Percentiles rank a stretch among this genome's conserved stretches.
Conservation (phyloP, 2,113 vertebrate species). For the Hemiprocne comata region DNA sequence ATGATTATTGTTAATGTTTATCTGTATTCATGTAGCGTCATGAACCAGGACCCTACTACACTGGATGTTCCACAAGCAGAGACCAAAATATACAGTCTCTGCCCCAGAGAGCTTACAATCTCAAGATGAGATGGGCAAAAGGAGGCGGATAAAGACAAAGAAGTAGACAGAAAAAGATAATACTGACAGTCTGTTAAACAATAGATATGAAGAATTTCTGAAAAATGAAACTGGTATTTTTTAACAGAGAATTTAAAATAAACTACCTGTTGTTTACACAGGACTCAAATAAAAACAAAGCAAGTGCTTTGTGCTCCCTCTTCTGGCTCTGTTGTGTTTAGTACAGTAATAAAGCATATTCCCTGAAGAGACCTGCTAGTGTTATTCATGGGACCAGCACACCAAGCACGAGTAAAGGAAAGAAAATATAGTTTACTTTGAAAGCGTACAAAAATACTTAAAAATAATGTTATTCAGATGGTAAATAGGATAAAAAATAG, state of each 20-base stretch:
- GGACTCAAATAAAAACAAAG: slow-evolving; percentile 22
- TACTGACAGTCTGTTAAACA: not conserved
- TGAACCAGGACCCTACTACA: not conserved
- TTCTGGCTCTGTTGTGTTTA: slow-evolving; percentile 40
- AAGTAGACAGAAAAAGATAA: slow-evolving; percentile 18
- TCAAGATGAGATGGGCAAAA: slow-evolving; percentile 5
- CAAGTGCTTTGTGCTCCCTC: slow-evolving; percentile 54
- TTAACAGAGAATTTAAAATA: not conserved
- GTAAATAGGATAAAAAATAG: not conserved
- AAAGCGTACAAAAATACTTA: not conserved
- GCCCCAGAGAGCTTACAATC: slow-evolving; percentile 10
- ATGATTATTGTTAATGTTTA: not conserved
- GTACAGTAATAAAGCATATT: not conserved
- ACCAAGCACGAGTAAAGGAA: not conserved
- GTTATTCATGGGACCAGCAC: not conserved
- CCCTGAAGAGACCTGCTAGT: not conserved
- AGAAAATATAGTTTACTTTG: not conserved
- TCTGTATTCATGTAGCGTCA: slow-evolving; percentile 16
- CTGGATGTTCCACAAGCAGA: not conserved
- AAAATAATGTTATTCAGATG: not conserved
- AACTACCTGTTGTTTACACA: slow-evolving; percentile 28
- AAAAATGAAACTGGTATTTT: not conserved
- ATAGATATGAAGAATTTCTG: not conserved
- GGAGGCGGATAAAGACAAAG: slow-evolving; percentile 7
- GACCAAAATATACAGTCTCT: slow-evolving; percentile 13